Conservation (phyloP, 2,113 vertebrate species). For the Chiloscyllium plagiosum region DNA sequence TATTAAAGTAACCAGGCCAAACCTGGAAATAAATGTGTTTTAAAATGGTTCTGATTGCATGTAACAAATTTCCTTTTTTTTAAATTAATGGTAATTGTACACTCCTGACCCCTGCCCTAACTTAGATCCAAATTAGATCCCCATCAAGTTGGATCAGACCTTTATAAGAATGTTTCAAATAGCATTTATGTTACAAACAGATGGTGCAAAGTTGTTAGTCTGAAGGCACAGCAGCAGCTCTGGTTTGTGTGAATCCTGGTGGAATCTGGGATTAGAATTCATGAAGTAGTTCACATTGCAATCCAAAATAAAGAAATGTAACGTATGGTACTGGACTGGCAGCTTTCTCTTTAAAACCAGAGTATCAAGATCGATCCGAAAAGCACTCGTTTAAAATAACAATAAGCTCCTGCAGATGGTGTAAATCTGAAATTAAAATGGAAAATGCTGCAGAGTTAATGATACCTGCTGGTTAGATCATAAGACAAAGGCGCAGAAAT, state of each 20-base stretch:
- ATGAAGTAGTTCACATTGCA: not conserved
- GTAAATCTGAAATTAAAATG: too few relatives aligned
- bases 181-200: not conserved
- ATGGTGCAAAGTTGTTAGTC: not conserved
- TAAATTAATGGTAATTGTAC: not conserved
- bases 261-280: not conserved
- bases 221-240: not conserved
- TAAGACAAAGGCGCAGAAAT: too few relatives aligned
- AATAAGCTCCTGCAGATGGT: not conserved
- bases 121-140: not conserved
- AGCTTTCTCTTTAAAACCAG: not conserved
- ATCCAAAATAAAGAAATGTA: not conserved
- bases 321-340: not conserved
- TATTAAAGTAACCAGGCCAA: not conserved
- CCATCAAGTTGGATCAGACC: not conserved
- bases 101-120: not conserved
- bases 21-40: not conserved
- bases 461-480: not conserved
- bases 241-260: not conserved
- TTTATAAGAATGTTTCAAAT: not conserved
- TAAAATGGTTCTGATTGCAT: not conserved
- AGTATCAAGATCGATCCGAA: not conserved
- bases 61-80: not conserved
- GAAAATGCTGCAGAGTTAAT: not conserved
- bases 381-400: not conserved